Percentiles rank a stretch among this genome's conserved stretches.
These are phyloP conservation scores for Latrodectus elegans DNA, from an alignment of 2,888 invertebrate species.

Conservation along the genomic window DNA sequence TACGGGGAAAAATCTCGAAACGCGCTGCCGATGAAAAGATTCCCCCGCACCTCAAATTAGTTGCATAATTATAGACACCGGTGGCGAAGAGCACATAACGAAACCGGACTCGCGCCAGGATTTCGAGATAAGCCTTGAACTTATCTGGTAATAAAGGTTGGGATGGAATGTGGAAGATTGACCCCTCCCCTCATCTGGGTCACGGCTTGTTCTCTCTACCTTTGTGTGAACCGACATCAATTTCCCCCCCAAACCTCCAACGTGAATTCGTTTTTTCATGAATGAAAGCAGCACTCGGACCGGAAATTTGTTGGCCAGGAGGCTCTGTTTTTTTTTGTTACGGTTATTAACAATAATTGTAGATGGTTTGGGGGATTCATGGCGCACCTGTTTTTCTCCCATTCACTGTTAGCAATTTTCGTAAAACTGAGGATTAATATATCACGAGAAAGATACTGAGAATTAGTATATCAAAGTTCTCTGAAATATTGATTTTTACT, in stretches of 20 bases:
- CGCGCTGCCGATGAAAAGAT: constrained; percentile 11
- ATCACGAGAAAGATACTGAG: no score
- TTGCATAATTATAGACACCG: constrained; percentile 3
- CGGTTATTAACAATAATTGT: not conserved
- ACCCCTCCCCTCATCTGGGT: constrained; percentile 20
- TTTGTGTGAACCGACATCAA: constrained; percentile 18
- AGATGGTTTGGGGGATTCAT: not conserved
- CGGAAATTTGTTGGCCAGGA: constrained; percentile 47
- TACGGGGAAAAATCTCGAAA: no score
- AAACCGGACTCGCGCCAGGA: not conserved
- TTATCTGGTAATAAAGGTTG: not conserved
- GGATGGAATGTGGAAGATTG: constrained; percentile 20
- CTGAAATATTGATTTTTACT: no score
- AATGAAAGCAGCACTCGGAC: constrained; percentile 39
- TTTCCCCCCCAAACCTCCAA: not conserved
- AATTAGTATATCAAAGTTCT: no score
- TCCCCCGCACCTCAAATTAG: not conserved
- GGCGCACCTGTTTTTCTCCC: not conserved
- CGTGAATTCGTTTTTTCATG: constrained; percentile 31
- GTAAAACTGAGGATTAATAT: not conserved
- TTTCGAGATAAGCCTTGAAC: constrained; percentile 5
- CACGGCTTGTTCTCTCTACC: constrained; percentile 34
- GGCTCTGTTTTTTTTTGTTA: constrained; percentile 6
- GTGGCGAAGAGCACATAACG: not conserved
- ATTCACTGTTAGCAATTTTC: not conserved